Evolutionary conservation across 2,113 vertebrate species (phyloP).

Genomic region (Brachyhypopomus gauderio): DNA sequence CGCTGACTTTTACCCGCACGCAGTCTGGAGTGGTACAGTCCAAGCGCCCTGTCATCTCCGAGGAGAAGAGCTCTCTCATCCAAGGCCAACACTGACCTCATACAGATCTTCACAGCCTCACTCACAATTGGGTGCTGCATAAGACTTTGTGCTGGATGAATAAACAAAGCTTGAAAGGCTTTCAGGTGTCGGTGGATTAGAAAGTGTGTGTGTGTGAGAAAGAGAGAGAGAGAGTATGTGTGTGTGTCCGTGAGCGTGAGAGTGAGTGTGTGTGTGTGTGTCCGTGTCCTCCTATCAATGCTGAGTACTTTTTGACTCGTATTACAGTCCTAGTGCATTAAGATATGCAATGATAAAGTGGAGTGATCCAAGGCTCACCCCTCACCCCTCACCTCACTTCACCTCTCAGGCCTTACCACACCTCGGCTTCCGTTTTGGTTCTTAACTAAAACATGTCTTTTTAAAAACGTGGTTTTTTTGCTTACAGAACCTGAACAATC

Average conservation of each 20-base stretch:
- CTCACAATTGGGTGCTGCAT: not conserved
- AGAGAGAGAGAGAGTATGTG: too few relatives aligned
- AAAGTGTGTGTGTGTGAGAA: too few relatives aligned
- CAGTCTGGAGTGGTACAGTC: not conserved
- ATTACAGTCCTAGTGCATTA: not conserved
- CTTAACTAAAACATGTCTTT: too few relatives aligned
- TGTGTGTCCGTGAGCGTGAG: too few relatives aligned
- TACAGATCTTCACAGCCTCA: not conserved
- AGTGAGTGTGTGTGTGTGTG: not conserved
- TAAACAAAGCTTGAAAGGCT: not conserved
- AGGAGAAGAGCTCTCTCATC: not conserved
- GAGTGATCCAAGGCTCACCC: too few relatives aligned
- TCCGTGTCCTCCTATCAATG: not conserved
- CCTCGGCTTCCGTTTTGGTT: too few relatives aligned
- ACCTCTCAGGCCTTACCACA: not conserved
- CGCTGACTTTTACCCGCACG: not conserved
- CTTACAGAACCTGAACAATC: too few relatives aligned
- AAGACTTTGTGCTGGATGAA: too few relatives aligned
- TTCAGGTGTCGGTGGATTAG: constrained; percentile 1
- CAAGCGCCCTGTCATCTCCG: not conserved
- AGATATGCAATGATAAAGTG: not conserved
- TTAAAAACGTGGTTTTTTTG: too few relatives aligned
- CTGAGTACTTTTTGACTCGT: not conserved
- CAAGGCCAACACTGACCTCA: not conserved
- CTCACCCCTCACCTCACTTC: not conserved